phyloP scores from a whole-genome alignment of 2,113 vertebrate species.

The Odontophorus gujanensis region DNA sequence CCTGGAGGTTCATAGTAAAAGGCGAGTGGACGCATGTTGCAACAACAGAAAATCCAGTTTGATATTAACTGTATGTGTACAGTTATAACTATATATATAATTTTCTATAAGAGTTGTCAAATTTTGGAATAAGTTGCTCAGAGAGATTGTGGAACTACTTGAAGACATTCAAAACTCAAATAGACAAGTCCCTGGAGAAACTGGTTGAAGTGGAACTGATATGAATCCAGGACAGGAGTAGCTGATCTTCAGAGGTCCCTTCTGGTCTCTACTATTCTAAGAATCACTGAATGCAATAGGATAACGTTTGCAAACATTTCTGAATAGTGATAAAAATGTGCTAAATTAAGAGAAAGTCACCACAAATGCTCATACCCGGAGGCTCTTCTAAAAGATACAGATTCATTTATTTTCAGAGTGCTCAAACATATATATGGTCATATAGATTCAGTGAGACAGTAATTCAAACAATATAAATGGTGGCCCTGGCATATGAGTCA shows the following conservation, averaged over 20 bases:
- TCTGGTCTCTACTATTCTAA: background rate
- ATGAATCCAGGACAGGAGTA: background rate
- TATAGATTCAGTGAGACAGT: background rate
- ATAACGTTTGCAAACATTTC: rapidly evolving
- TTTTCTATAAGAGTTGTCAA: background rate
- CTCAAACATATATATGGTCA: background rate
- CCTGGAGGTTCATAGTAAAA: background rate
- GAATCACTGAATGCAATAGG: background rate
- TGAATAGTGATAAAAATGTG: background rate
- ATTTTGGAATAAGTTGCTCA: background rate
- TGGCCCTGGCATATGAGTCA: background rate
- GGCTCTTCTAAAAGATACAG: background rate
- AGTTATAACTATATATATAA: too few species aligned
- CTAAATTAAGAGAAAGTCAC: background rate
- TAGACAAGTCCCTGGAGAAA: background rate
- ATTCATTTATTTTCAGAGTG: background rate
- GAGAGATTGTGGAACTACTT: background rate
- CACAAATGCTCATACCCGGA: background rate
- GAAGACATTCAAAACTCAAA: background rate
- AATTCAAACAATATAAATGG: background rate
- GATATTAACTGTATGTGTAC: background rate
- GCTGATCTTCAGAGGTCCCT: background rate
- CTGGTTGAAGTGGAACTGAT: background rate
- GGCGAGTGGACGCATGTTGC: background rate
- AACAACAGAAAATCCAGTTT: background rate